A percentile compares a stretch with the other conserved stretches of the same genome.
These are phyloP conservation scores for Melanaphis sacchari DNA, from an alignment of 1,140 invertebrate genomes.

Conservation along the genomic window DNA sequence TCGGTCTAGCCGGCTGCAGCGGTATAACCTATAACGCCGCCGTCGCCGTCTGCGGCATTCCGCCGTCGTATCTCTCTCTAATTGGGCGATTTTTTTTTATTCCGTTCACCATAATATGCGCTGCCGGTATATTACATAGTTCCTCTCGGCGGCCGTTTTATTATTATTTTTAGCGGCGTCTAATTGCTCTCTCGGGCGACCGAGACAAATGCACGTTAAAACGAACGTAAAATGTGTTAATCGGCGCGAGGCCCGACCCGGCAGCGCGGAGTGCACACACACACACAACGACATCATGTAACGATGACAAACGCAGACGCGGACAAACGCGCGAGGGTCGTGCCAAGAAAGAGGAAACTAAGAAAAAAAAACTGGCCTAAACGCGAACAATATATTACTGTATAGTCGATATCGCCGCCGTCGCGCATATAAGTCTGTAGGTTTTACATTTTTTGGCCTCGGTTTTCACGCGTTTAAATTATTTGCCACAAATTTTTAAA, in stretches of 20 bases:
- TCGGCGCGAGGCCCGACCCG: background rate
- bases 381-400: constrained; percentile 18
- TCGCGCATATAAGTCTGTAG: background rate
- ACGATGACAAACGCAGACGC: background rate
- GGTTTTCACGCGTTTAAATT: background rate
- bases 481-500: background rate
- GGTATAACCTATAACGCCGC: background rate
- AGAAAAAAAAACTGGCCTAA: background rate
- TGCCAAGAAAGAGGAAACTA: constrained; percentile 25
- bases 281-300: background rate
- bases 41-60: constrained; percentile 28
- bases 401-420: background rate
- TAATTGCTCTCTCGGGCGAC: constrained; percentile 43
- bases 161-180: constrained; percentile 53
- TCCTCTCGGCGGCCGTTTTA: background rate
- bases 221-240: constrained; percentile 52
- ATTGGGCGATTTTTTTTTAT: constrained; percentile 30
- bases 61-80: constrained; percentile 41
- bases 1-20: background rate
- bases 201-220: constrained; percentile 35
- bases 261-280: background rate
- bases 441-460: constrained; percentile 37
- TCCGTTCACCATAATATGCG: background rate
- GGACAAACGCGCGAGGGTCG: background rate
- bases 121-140: background rate